Evolutionary conservation across 2,113 vertebrate species (phyloP).

Genomic region (Spilogale gracilis): DNA sequence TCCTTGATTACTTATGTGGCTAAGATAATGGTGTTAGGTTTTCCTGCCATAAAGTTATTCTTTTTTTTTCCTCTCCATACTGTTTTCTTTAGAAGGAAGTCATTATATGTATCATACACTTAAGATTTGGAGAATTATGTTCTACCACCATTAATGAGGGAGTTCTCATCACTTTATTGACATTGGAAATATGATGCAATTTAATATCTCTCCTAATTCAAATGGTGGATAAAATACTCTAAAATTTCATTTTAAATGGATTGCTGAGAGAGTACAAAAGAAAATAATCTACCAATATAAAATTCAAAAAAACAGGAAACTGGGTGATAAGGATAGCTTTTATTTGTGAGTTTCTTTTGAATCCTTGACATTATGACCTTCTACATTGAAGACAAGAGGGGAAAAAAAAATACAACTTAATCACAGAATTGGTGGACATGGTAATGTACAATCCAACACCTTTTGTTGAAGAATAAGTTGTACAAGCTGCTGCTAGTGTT

Average conservation of each 20-base stretch:
- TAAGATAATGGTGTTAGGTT: not conserved
- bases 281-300: not conserved
- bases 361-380: not conserved
- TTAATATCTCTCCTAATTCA: not conserved
- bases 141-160: not conserved
- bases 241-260: not conserved
- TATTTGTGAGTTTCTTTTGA: not conserved
- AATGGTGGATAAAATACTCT: not conserved
- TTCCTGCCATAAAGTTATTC: not conserved
- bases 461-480: not conserved
- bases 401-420: not conserved
- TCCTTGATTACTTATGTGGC: not conserved
- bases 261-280: not conserved
- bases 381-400: not conserved
- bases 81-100: not conserved
- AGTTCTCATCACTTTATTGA: not conserved
- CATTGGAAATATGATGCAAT: not conserved
- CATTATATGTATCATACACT: not conserved
- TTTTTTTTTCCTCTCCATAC: not conserved
- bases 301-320: not conserved
- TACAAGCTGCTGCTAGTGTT: not conserved
- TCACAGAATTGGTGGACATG: not conserved
- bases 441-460: not conserved
- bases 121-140: not conserved
- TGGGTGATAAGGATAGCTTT: not conserved